Evolutionary conservation across 2,888 invertebrate genomes (phyloP), one percentile per base, ranked within the genome.

Genomic region (Cephus pygmeus): DNA sequence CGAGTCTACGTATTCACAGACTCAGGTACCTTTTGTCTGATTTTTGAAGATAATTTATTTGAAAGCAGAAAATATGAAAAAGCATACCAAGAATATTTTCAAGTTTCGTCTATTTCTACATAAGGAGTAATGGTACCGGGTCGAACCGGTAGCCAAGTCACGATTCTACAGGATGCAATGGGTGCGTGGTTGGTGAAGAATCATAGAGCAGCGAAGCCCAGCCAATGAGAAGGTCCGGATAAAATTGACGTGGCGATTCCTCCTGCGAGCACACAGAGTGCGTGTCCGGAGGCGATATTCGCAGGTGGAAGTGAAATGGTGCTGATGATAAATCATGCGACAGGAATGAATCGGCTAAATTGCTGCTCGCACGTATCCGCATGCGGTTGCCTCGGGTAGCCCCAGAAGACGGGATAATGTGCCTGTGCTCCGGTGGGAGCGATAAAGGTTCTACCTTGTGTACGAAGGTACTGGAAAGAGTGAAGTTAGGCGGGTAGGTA

Each of bases 261-360:
- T 33, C 12, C 71, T 34, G 31, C 12, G 33, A 71, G 12, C 31
- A 4, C 71, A 71, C 11, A 9, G 71, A 31, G 71, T 71, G 71
- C 71, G 71, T 33, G 71, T 71, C 74, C 74, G 23, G 30, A 30
- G 31, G 12, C 74, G 74, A 74, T 31, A 71, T 74, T 35, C 35
- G 34, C 30, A 74, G 74, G 36, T 74, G 74, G 74, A 34, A 33
- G 74, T 30, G 34, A 74, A 74, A 74, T 74, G 74, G 77, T 73
- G 76, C 77, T 69, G 77, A 76, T 78, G 83, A 85, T 88, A 88
- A 88, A 90, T 90, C 88, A 88, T 89, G 88, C 88, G 88, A 86
- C 87, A 84, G 85, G 87, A 89, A 88, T 89, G 89, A 90, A 89
- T 90, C 89, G 88, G 88, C 89, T 88, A 87, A 90, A 90, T 90